Percentiles rank a stretch among this genome's conserved stretches.
Conservation (phyloP, 2,113 vertebrate species). For the Albula goreensis region DNA sequence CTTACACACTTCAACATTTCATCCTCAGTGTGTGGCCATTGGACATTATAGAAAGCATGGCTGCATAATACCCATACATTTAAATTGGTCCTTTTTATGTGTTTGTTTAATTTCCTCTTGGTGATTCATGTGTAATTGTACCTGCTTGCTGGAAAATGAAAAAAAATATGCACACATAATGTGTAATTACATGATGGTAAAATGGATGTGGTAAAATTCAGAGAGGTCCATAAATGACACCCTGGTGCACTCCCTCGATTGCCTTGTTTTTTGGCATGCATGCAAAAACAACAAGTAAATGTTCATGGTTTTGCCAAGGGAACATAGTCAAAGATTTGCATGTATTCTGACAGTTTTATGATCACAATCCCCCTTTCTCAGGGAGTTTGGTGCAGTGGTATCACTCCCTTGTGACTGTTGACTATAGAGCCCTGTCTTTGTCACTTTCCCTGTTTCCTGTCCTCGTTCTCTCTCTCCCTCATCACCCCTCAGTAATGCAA, state of each 20-base stretch:
- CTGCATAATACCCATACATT: neutral
- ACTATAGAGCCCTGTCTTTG: neutral
- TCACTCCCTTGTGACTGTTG: neutral
- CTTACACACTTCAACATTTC: constrained; percentile 7
- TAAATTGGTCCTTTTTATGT: neutral
- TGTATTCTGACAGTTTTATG: neutral
- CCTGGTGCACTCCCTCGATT: neutral
- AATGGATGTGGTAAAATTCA: neutral
- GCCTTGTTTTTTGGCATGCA: neutral
- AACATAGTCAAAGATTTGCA: neutral
- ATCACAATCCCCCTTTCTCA: neutral
- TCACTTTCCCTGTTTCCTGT: neutral
- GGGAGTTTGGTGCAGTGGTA: neutral
- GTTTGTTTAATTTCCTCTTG: neutral
- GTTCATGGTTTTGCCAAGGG: neutral
- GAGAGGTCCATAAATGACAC: neutral
- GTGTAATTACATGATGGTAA: neutral
- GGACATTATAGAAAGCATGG: neutral
- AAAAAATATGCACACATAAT: neutral
- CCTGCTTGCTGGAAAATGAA: neutral
- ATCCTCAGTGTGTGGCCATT: neutral
- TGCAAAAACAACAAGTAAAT: neutral
- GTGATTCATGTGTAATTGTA: neutral
- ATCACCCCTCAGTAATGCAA: neutral
- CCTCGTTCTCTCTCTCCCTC: neutral